These are phyloP conservation scores for Tipula lateralis DNA, from an alignment of 2,888 invertebrate genomes.

Conservation along the genomic window DNA sequence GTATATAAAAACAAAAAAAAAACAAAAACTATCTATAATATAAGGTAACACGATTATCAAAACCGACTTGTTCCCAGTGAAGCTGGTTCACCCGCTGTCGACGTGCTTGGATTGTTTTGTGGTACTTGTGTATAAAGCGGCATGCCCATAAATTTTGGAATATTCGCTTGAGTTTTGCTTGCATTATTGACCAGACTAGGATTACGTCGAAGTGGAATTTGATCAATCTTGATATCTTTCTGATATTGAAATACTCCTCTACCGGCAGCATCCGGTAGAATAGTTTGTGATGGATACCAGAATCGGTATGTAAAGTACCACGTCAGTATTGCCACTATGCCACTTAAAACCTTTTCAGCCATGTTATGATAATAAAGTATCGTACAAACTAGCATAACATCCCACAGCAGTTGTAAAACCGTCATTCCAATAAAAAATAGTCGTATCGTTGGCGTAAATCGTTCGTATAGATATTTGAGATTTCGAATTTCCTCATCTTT, in stretches of 20 bases:
- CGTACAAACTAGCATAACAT: slow-evolving; percentile 89
- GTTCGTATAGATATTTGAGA: slow-evolving; percentile 68
- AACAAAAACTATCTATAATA: neutral
- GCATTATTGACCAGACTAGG: slow-evolving; percentile 31
- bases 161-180: slow-evolving; percentile 36
- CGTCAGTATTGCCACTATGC: slow-evolving; percentile 75
- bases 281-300: slow-evolving; percentile 63
- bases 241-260: slow-evolving; percentile 76
- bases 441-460: slow-evolving; percentile 76
- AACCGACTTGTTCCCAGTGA: neutral
- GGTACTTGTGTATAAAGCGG: slow-evolving; percentile 56
- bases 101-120: slow-evolving; percentile 41
- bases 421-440: slow-evolving; percentile 73
- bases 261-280: slow-evolving; percentile 67
- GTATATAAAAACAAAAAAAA: neutral
- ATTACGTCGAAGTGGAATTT: slow-evolving; percentile 41
- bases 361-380: slow-evolving; percentile 94
- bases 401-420: slow-evolving; percentile 80
- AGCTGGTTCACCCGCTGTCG: neutral
- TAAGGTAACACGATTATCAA: neutral
- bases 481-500: slow-evolving; percentile 63
- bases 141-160: slow-evolving; percentile 73
- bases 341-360: slow-evolving; percentile 90
- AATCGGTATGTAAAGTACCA: slow-evolving; percentile 88
- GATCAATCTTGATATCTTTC: slow-evolving; percentile 49